These are phyloP conservation scores for Bombyx mori DNA, from an alignment of 1,140 invertebrate genomes.

Conservation along the genomic window DNA sequence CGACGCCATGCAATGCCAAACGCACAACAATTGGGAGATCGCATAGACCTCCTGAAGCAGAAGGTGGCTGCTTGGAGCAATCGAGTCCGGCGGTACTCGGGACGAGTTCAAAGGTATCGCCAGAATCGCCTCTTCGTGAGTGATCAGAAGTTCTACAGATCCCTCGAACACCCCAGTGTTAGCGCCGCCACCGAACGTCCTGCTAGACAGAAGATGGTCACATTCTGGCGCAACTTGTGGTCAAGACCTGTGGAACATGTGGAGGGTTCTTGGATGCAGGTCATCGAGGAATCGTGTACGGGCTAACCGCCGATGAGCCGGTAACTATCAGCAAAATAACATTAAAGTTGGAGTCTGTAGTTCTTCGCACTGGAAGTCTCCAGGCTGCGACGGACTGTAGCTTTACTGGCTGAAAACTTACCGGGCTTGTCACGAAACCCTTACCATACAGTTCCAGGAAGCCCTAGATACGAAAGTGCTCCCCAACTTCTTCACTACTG, in stretches of 20 bases:
- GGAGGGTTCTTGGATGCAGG: neutral
- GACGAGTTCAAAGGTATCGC: too few relatives aligned
- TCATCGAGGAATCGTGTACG: neutral
- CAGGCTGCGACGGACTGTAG: neutral
- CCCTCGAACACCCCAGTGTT: neutral
- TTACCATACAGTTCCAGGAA: neutral
- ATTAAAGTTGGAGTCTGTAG: neutral
- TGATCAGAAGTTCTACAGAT: neutral
- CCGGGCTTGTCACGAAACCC: neutral
- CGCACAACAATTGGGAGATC: neutral
- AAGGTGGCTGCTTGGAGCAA: too few relatives aligned
- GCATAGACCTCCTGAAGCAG: too few relatives aligned
- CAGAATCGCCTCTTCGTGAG: too few relatives aligned
- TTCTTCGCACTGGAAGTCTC: neutral
- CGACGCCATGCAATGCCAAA: neutral
- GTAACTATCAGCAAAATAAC: neutral
- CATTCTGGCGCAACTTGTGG: slow-evolving; percentile 1
- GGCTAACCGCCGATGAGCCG: neutral
- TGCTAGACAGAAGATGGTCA: neutral
- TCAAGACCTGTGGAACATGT: neutral
- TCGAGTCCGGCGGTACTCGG: too few relatives aligned
- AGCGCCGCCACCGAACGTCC: neutral
- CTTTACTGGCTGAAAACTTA: neutral
- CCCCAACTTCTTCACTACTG: neutral
- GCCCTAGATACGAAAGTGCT: neutral